Conservation (phyloP, 2,888 invertebrate species). For the Drosophila meridionalis region DNA sequence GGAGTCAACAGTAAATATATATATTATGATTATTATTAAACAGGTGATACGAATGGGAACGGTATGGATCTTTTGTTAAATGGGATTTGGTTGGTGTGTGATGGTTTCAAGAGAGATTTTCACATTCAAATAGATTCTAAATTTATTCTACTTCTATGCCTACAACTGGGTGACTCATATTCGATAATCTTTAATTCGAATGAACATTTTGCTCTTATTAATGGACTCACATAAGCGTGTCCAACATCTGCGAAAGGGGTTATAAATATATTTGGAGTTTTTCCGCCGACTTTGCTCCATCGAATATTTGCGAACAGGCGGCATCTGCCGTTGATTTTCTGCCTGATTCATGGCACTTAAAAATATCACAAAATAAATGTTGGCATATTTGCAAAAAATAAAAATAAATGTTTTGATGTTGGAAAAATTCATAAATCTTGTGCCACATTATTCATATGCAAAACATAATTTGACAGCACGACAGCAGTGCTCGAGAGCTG, state of each 20-base stretch:
- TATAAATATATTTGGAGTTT: slow-evolving; percentile 20
- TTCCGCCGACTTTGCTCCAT: slow-evolving; percentile 7
- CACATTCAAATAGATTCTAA: too few species aligned
- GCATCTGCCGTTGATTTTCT: slow-evolving; percentile 33
- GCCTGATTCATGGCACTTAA: slow-evolving; percentile 46
- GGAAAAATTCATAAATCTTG: slow-evolving; percentile 44
- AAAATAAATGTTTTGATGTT: slow-evolving; percentile 29
- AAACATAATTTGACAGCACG: slow-evolving; percentile 51
- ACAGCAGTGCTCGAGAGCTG: slow-evolving; percentile 3
- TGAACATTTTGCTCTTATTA: slow-evolving; percentile 16
- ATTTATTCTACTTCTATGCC: background rate
- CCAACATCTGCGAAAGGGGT: slow-evolving; percentile 43
- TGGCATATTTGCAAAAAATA: slow-evolving; percentile 36
- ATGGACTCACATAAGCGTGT: slow-evolving; percentile 67
- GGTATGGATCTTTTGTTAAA: background rate
- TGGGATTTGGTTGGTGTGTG: background rate
- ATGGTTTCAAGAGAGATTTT: background rate
- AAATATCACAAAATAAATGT: slow-evolving; percentile 35
- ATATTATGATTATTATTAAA: background rate
- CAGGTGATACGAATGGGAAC: background rate
- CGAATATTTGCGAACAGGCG: slow-evolving; percentile 30
- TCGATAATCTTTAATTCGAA: background rate
- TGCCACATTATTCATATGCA: slow-evolving; percentile 45
- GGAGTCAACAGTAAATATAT: background rate
- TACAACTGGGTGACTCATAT: background rate